phyloP scores from a whole-genome alignment of 53 echinoderm and acorn worm species.

The Temnopleurus reevesii region DNA sequence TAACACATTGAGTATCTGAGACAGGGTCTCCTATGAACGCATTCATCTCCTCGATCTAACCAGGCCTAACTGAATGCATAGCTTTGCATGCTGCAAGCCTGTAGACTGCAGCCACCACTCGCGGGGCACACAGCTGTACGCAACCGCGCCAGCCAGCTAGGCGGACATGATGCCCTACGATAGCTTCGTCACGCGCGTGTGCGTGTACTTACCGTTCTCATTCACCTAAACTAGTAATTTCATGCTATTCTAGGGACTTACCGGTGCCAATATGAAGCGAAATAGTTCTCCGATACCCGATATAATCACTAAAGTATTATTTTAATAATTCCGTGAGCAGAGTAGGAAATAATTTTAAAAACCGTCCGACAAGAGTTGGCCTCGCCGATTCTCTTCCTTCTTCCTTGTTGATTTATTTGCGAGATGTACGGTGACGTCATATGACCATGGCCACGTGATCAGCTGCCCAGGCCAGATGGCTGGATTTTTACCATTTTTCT shows the following conservation, averaged over 20 bases:
- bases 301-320: background rate
- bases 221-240: background rate
- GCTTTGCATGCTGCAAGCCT: too few species aligned
- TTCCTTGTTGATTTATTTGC: conserved; percentile 53
- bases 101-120: background rate
- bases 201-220: background rate
- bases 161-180: conserved; percentile 30
- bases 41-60: too few species aligned
- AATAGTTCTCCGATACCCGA: background rate
- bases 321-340: background rate
- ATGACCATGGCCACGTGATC: conserved; percentile 41
- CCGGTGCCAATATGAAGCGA: background rate
- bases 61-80: too few species aligned
- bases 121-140: background rate
- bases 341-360: background rate
- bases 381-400: conserved; percentile 50
- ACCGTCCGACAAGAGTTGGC: background rate
- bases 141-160: conserved; percentile 1
- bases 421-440: conserved; percentile 7
- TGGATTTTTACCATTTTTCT: too few species aligned
- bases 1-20: too few species aligned
- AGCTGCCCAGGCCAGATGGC: background rate
- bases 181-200: background rate
- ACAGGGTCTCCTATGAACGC: too few species aligned
- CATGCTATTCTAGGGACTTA: background rate